Evolutionary conservation across 2,888 invertebrate species (phyloP).

Genomic region (Trichogramma evanescens): DNA sequence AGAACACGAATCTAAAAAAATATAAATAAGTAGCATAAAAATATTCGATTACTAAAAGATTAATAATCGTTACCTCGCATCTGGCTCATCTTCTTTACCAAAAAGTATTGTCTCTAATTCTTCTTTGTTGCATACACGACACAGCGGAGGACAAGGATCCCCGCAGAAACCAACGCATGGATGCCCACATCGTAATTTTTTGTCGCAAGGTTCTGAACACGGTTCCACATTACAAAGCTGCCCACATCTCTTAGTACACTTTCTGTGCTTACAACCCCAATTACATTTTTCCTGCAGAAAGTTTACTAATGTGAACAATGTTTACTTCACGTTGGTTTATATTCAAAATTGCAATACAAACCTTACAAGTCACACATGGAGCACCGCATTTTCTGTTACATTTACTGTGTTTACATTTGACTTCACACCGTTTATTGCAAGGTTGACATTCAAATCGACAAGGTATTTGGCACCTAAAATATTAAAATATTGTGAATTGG

Average conservation of each 20-base stretch:
- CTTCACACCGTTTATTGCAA: background rate
- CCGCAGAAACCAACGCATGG: constrained; percentile 9
- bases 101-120: background rate
- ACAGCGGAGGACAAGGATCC: constrained; percentile 6
- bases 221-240: constrained; percentile 1
- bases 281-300: background rate
- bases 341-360: background rate
- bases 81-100: constrained; percentile 2
- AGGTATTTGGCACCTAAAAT: background rate
- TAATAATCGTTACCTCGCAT: constrained; percentile 2
- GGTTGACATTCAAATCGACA: background rate
- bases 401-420: background rate
- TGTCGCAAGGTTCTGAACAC: background rate
- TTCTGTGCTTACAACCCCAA: background rate
- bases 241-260: background rate
- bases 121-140: constrained; percentile 5
- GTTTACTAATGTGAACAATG: background rate
- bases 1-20: constrained; percentile 1
- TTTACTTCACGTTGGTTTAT: background rate
- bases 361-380: background rate
- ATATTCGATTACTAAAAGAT: background rate
- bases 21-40: background rate
- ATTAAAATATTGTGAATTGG: background rate
- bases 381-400: background rate
- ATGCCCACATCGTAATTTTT: constrained; percentile 2